Evolutionary conservation across 2,113 vertebrate genomes (phyloP).

Genomic region (Verasper variegatus): DNA sequence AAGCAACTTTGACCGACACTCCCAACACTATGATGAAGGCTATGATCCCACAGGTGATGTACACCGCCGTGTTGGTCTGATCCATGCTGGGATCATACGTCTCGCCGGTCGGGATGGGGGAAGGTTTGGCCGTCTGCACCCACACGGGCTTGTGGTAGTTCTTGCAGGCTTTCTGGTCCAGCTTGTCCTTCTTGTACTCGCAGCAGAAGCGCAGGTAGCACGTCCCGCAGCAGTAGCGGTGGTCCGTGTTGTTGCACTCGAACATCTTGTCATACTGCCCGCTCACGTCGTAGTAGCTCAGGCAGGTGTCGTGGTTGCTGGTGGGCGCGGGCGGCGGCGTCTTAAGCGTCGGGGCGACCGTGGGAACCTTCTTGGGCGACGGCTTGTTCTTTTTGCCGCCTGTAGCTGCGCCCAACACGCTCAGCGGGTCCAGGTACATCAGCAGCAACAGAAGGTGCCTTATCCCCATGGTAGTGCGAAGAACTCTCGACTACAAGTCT

Average conservation of each 20-base stretch:
- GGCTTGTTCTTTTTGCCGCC: conserved; percentile 78
- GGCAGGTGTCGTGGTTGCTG: conserved; percentile 90
- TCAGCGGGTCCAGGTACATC: conserved; percentile 82
- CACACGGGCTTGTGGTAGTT: conserved; percentile 92
- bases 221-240: conserved; percentile 98
- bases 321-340: conserved; percentile 68
- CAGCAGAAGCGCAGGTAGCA: conserved; percentile 99
- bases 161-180: conserved; percentile 93
- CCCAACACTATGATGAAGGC: conserved; percentile 95
- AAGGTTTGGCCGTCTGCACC: conserved; percentile 87
- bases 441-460: conserved; percentile 83
- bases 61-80: conserved; percentile 96
- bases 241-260: conserved; percentile 97
- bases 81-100: conserved; percentile 94
- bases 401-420: conserved; percentile 77
- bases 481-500: conserved; percentile 32
- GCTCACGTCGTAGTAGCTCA: conserved; percentile 98
- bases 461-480: conserved; percentile 81
- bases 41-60: conserved; percentile 97
- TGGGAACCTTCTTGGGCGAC: conserved; percentile 65
- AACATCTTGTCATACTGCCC: conserved; percentile 97
- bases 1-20: conserved; percentile 96
- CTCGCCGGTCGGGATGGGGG: conserved; percentile 83
- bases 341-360: conserved; percentile 63
- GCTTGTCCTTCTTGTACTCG: conserved; percentile 92